Evolutionary conservation across 1,140 invertebrate genomes (phyloP).

Genomic region (Macrocentrus cingulum): DNA sequence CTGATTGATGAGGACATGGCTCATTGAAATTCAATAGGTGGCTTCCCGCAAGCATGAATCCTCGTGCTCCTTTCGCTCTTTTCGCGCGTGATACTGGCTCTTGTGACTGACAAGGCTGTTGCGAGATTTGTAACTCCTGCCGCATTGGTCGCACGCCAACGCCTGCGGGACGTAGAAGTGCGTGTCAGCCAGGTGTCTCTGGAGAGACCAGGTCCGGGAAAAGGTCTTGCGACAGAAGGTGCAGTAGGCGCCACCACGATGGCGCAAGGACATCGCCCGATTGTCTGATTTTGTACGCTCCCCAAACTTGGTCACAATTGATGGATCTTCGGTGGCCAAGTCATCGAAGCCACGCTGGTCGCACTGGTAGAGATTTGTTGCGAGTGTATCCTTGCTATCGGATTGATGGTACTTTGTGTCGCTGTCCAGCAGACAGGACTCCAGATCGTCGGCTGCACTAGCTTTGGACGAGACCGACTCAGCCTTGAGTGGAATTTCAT

Average conservation of each 20-base stretch:
- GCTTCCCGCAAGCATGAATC: slow-evolving; percentile 35
- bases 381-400: background rate
- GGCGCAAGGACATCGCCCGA: slow-evolving; percentile 1
- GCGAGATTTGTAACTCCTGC: slow-evolving; percentile 58
- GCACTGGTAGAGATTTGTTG: slow-evolving; percentile 7
- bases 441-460: slow-evolving; percentile 37
- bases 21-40: slow-evolving; percentile 31
- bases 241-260: slow-evolving; percentile 48
- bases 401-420: slow-evolving; percentile 25
- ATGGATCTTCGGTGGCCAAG: background rate
- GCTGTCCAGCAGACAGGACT: slow-evolving; percentile 39
- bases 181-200: slow-evolving; percentile 61
- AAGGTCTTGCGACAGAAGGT: slow-evolving; percentile 59
- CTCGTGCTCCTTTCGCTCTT: slow-evolving; percentile 45
- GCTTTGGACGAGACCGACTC: slow-evolving; percentile 51
- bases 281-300: slow-evolving; percentile 14
- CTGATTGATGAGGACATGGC: background rate
- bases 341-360: slow-evolving; percentile 10
- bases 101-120: slow-evolving; percentile 62
- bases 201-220: slow-evolving; percentile 59
- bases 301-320: background rate
- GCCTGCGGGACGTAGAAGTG: slow-evolving; percentile 60
- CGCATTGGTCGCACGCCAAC: slow-evolving; percentile 57
- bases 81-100: slow-evolving; percentile 59
- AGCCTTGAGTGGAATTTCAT: slow-evolving; percentile 49